These are phyloP conservation scores for Ormyrus thymus DNA, from an alignment of 2,888 invertebrate species.

Conservation along the genomic window DNA sequence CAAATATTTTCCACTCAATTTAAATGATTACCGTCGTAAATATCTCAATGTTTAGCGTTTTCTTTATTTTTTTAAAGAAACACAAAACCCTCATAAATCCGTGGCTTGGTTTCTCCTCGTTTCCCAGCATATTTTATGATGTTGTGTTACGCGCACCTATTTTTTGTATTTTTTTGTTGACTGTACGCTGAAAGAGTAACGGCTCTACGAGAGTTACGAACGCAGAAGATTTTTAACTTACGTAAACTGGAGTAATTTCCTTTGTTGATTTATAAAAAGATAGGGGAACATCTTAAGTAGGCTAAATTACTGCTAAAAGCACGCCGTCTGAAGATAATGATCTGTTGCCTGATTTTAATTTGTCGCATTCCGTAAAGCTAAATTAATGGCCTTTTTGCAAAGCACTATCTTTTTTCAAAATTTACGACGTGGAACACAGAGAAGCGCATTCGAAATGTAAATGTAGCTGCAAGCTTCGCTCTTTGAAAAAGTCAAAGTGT, in stretches of 20 bases:
- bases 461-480: too few relatives aligned
- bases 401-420: too few relatives aligned
- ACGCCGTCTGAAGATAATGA: neutral
- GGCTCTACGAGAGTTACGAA: constrained; percentile 42
- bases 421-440: too few relatives aligned
- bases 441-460: too few relatives aligned
- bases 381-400: neutral
- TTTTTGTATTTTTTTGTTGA: neutral
- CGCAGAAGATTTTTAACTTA: constrained; percentile 6
- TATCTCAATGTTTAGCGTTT: neutral
- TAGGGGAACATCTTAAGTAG: constrained; percentile 16
- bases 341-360: constrained; percentile 23
- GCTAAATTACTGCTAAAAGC: constrained; percentile 8
- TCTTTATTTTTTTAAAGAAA: too few relatives aligned
- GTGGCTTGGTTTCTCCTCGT: constrained; percentile 43
- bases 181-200: constrained; percentile 37
- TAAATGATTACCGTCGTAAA: constrained; percentile 8
- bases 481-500: neutral
- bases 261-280: neutral
- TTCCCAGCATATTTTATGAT: constrained; percentile 52
- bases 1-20: neutral
- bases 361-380: constrained; percentile 1
- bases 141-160: constrained; percentile 27
- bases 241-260: constrained; percentile 38
- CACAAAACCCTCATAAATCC: constrained; percentile 46